Evolutionary conservation across 2,113 vertebrate species (phyloP), one percentile per base, ranked within the genome.

Genomic region (Plecturocebus donacophilus): DNA sequence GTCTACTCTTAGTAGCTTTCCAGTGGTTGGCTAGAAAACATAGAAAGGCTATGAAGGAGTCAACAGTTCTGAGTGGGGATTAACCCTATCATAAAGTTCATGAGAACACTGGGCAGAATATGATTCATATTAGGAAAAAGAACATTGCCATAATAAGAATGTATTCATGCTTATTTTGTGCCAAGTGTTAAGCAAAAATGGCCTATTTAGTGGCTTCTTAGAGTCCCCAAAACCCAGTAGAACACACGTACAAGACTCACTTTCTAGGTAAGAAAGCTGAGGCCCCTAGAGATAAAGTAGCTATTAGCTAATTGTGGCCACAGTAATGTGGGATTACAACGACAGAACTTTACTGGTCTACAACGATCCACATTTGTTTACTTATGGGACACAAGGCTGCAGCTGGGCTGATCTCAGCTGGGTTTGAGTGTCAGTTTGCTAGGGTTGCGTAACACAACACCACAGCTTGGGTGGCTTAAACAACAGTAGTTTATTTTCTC

Each of bases 1-100:
- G 61, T 0, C 11, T 2, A 10, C 35, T 2, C 23, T 61, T 45
- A 30, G 2, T n/a, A 13, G 4, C 3, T 64, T 27, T n/a, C n/a
- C 27, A 21, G 32, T 17, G n/a, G 7, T 64, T 27, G 0, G 27
- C 6, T 8, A 21, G 32, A 25, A 3, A 16, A 30, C 21, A 66
- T 1, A 17, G 38, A 27, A 35, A 70, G 14, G 16, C 32, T 14
- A 30, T 12, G 5, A n/a, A 64, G 27, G 13, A 52, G 13, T 23
- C 4, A 6, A 3, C 19, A 20, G 30, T 38, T 38, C 30, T 32
- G 8, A 75, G 3, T 30, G 42, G 42, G 20, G 20, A 81, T 27
- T 35, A 35, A 42, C 1, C 21, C n/a, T 6, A 17, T 21, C 12
- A 9, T 52, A 61, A 56, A 83, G 12, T 21, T 75, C 32, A 16